Evolutionary conservation across 1,140 invertebrate species (phyloP).

Genomic region (Vollenhovia emeryi): DNA sequence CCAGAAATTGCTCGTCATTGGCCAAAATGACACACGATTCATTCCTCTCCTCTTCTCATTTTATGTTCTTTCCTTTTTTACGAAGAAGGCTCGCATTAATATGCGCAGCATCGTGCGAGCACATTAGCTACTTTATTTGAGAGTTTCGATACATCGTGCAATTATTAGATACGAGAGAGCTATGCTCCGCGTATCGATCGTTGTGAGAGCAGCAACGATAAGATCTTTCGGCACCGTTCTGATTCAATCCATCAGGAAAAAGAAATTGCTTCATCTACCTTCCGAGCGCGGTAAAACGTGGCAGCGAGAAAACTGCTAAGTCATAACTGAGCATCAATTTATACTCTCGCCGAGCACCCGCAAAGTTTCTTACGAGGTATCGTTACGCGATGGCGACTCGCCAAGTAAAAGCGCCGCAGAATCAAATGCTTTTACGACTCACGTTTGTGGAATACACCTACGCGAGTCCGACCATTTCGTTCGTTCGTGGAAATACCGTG

Average conservation of each 20-base stretch:
- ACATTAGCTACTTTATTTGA: too few relatives aligned
- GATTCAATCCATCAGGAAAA: constrained; percentile 31
- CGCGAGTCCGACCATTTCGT: background rate
- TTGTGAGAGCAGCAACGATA: constrained; percentile 9
- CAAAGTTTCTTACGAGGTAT: constrained; percentile 40
- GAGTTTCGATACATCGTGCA: background rate
- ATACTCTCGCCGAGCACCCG: constrained; percentile 27
- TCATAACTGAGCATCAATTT: constrained; percentile 46
- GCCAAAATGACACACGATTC: background rate
- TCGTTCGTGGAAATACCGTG: constrained; percentile 14
- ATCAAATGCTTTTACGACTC: constrained; percentile 40
- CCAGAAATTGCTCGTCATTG: background rate
- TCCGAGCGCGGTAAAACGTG: background rate
- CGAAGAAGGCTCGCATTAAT: background rate
- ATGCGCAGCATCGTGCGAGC: background rate
- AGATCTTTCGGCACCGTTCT: constrained; percentile 16
- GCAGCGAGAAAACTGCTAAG: constrained; percentile 41
- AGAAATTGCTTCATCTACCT: constrained; percentile 21
- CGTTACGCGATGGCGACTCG: constrained; percentile 39
- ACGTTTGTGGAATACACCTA: constrained; percentile 17
- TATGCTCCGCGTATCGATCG: too few relatives aligned
- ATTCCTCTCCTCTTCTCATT: background rate
- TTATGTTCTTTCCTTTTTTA: background rate
- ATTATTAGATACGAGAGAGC: constrained; percentile 17
- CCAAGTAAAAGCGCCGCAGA: constrained; percentile 36